Evolutionary conservation across 2,797 vertebrate genomes (phyloP), one percentile per base, ranked within the genome.

Genomic region (Onychomys arenicola): DNA sequence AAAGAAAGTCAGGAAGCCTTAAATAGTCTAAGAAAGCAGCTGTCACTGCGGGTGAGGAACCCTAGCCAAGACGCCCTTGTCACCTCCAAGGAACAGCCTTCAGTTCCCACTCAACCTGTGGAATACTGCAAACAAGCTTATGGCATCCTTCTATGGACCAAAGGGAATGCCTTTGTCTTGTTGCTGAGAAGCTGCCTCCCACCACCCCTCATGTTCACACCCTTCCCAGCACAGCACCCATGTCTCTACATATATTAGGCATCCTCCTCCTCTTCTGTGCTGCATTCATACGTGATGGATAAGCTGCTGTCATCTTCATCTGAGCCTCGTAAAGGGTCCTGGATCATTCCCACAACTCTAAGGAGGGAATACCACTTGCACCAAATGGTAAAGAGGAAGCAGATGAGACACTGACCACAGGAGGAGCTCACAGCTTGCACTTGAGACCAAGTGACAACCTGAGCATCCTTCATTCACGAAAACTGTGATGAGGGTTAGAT

Each of bases 101-200:
- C 29, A 57, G 67, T 73, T 86, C 29, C 32, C 77, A 82, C 46
- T 16, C 27, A 73, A 17, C 4, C 34, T 16, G 3, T 2, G 34
- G 71, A 85, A 73, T 84, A 93, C 57, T 32, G 75, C 80, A 92
- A 80, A 91, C 17, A 89, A 82, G 57, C 23, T 59, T 81, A 52
- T 76, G 17, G 29, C 52, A 52, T 40, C 34, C 27, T 91, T 55
- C 2, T 16, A 13, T 12, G 16, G 57, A 59, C n/a, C 4, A 65
- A 9, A 61, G 80, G 11, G 6, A 9, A 21, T 29, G 34, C 78
- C 81, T 49, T n/a, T 49, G 37, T 91, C n/a, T 73, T 37, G 16
- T 75, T 49, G 49, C 29, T 63, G 27, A 23, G 78, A n/a, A 13
- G 27, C n/a, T 84, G 40, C 40, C 63, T 93, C 73, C 34, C 11